Base-by-base conservation (phyloP, 2,797 vertebrate genomes). In the Steatocranus sp. region DNA sequence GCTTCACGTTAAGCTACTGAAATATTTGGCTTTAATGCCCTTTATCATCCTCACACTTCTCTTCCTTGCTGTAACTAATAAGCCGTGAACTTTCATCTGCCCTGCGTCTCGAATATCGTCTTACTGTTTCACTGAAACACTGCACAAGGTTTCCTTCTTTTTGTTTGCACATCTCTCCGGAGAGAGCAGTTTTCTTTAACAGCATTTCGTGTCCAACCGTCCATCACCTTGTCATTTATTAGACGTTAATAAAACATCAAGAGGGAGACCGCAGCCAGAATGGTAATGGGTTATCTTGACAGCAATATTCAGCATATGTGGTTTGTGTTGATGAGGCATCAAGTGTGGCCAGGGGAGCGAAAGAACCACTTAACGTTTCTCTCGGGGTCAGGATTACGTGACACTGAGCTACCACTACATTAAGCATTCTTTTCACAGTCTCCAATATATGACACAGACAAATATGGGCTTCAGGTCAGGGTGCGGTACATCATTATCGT, bases 151-250 rank as follows among this genome's bases (percentile, higher is more conserved):
- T 83, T 86, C 49, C 87, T 80, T 83, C 48, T 79, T 85, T 83
- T 81, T 82, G 81, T 82, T 88, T 78, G 76, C 34, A n/a, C 43
- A 51, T 12, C 85, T 83, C 80, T 32, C 6, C 23, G 70, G 51
- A 83, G 46, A 81, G 18, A 30, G 75, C 58, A 1, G 14, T 87
- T 87, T 81, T 56, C 75, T 83, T 80, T 83, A 83, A 85, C 48
- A 10, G 68, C 11, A 11, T 84, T 87, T 85, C 15, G 41, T 78
- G 86, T 89, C 85, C 79, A 63, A 83, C 77, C 20, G 11, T 89
- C 68, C 7, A 18, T 90, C 88, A 85, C 77, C 74, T 79, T 90
- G 86, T 90, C 73, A 81, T 92, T 89, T 89, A 91, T 92, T 86
- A 87, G 82, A 78, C 12, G 25, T 75, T 82, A 83, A 91, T 89